Base-by-base conservation (phyloP, 2,888 invertebrate genomes). In the Gastrophysa polygoni region DNA sequence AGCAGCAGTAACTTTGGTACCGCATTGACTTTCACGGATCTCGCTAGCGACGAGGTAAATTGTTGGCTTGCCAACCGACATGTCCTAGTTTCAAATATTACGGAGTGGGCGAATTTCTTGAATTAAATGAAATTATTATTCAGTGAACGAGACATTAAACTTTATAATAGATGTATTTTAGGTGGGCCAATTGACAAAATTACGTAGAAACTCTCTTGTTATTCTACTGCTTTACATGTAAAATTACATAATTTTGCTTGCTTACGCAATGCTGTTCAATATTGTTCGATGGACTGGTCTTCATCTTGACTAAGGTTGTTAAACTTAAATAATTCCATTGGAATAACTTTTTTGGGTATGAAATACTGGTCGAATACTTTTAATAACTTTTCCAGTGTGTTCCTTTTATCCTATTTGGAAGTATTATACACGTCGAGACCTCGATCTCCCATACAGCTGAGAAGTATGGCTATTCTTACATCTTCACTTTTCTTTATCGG, bases 381-480 rank as follows among this genome's bases (percentile, higher is more conserved):
- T 1, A 29, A 24, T 7, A 55, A 11, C 7, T 49, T 24, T 59
- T 65, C 56, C 51, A 63, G 16, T 34, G 38, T 21, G 57, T 48
- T 21, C 34, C n/a, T 21, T 48, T 56, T 18, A 24, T 24, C 24
- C 24, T 24, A 3, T 24, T 24, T 24, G 48, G 55, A 55, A 17
- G 49, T 60, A 38, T 55, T 60, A 49, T 55, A 55, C 17, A 55
- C 28, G 20, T 54, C 43, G 11, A 55, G 48, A 28, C 48, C 44
- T 16, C 49, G 34, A 60, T 54, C 28, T 7, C 60, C 55, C 8
- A 49, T 48, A 18, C 21, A 49, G 47, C 49, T 54, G 24, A 60
- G 43, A n/a, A 60, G 43, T 16, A 60, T 20, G 7, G 55, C 55
- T 16, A 60, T 60, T 49, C 55, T 55, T 18, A 18, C 17, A 38